phyloP scores from a whole-genome alignment of 2,113 vertebrate genomes.

The Clarias gariepinus region DNA sequence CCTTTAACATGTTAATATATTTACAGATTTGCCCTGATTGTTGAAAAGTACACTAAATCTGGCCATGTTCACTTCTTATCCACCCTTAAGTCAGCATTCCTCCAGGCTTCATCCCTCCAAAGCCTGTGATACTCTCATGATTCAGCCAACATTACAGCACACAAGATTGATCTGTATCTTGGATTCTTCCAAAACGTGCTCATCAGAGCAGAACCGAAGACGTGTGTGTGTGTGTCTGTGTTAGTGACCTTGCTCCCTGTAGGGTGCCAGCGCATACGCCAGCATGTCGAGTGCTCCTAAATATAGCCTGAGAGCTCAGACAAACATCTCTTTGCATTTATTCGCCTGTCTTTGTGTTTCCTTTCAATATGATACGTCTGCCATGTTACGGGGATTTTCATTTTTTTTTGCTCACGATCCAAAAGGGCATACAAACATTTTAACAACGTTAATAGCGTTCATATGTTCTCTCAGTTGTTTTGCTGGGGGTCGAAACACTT shows the following conservation, averaged over 20 bases:
- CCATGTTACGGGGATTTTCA: neutral
- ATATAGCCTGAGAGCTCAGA: constrained; percentile 59
- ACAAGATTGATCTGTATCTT: neutral
- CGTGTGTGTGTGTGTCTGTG: constrained; percentile 54
- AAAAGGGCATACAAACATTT: neutral
- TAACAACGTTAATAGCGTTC: constrained; percentile 22
- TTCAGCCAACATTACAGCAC: neutral
- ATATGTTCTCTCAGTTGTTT: constrained; percentile 44
- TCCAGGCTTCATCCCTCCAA: neutral
- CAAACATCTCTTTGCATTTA: constrained; percentile 56
- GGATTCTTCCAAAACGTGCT: neutral
- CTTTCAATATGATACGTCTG: neutral
- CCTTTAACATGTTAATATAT: no score
- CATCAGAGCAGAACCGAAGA: constrained; percentile 16
- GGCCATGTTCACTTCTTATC: neutral
- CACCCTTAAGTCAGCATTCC: neutral
- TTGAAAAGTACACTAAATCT: neutral
- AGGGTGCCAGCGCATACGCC: constrained; percentile 33
- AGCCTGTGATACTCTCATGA: neutral
- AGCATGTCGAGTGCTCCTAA: constrained; percentile 52
- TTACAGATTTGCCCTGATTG: no score
- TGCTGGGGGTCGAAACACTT: constrained; percentile 53
- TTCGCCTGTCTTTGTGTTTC: neutral
- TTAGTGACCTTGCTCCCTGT: constrained; percentile 49
- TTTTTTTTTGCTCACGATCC: neutral